A percentile compares a stretch with the other conserved stretches of the same genome.
Evolutionary conservation across 2,113 vertebrate genomes (phyloP).

Genomic region (Acrocephalus arundinaceus): DNA sequence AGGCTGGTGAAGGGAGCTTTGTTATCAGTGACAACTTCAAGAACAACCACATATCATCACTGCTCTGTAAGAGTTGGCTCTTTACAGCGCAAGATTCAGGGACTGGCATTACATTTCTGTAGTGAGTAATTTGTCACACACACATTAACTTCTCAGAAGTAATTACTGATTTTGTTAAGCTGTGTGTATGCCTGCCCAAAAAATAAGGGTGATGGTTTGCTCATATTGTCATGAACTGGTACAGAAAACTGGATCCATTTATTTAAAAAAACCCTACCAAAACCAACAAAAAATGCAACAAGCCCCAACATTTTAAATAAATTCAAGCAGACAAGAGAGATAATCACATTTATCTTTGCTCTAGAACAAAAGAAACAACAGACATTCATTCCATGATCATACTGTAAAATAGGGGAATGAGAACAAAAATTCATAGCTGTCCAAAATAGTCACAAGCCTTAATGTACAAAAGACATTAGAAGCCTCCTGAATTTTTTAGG

Average conservation of each 20-base stretch:
- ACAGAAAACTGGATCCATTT: not conserved
- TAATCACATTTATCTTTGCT: not conserved
- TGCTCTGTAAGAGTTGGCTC: not conserved
- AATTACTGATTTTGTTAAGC: not conserved
- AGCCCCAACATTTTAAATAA: not conserved
- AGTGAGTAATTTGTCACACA: not conserved
- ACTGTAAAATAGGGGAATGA: not conserved
- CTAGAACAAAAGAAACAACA: not conserved
- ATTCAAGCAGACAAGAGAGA: not conserved
- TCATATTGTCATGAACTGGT: not conserved
- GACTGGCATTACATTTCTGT: not conserved
- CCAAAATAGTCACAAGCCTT: not conserved
- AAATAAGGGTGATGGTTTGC: not conserved
- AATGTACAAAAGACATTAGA: not conserved
- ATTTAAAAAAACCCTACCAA: not conserved
- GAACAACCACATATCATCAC: not conserved
- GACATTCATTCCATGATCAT: not conserved
- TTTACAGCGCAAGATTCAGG: not conserved
- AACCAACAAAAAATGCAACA: not conserved
- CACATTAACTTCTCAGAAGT: not conserved
- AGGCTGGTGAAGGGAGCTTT: not conserved
- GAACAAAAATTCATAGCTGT: not conserved
- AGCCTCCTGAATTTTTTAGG: not conserved
- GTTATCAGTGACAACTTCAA: not conserved
- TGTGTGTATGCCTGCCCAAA: not conserved